Evolutionary conservation across 2,113 vertebrate species (phyloP), one percentile per base, ranked within the genome.

Genomic region (Phoxinus phoxinus): DNA sequence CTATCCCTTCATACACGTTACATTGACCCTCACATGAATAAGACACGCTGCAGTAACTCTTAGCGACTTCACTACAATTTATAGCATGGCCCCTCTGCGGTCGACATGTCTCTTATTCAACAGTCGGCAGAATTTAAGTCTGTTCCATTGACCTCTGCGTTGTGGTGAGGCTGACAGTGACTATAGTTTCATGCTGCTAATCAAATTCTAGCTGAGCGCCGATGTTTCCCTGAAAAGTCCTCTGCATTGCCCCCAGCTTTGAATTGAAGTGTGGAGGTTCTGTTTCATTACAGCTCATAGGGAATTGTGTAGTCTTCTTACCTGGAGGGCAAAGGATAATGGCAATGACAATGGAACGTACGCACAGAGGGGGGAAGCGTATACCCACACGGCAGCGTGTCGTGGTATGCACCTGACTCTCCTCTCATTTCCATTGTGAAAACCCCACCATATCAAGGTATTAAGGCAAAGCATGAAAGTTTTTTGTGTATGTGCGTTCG

Each of bases 381-480:
- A 76, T 76, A 67, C 6, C 9, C 61, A 13, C 61, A 30, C 46
- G 6, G 73, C 51, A 71, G 37, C 3, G 13, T 84, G 63, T 78
- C 30, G 63, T 58, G 23, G 59, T 72, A 69, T 27, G 74, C 73
- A 44, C 80, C 61, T 73, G 63, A 71, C 32, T 79, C 48, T 72
- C 58, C 27, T 78, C 65, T 79, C 35, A 23, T 53, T 79, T 41
- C 75, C 84, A 59, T 73, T 84, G 86, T 79, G 25, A 77, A 86
- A 86, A 71, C 77, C 63, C 51, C 63, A 63, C 41, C 27, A 41
- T 65, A 81, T 87, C 75, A 84, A 83, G 63, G 73, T 77, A 80
- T 32, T 56, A 48, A 77, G 7, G 72, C 71, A 44, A 84, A 74
- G 37, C 37, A 46, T 76, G 41, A 65, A 76, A n/a, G 73, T 63